Conservation (phyloP, 2,888 invertebrate species). For the Orchesella flavescens region DNA sequence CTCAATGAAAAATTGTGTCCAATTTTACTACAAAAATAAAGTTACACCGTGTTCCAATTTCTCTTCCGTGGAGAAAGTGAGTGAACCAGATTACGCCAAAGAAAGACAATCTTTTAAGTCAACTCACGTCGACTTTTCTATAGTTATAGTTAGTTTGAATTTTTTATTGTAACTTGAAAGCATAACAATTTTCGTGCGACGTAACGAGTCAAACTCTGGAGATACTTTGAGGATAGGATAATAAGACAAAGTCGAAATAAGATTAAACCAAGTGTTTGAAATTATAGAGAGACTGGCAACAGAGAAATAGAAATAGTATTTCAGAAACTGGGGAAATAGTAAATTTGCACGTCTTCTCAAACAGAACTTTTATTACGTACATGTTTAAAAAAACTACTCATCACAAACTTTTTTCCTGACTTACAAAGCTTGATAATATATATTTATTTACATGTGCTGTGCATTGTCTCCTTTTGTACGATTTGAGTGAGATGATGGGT, state of each 20-base stretch:
- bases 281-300: background rate
- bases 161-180: background rate
- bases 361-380: too few species aligned
- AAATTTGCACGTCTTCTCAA: too few species aligned
- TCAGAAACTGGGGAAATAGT: too few species aligned
- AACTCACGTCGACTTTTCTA: slow-evolving; percentile 12
- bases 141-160: slow-evolving; percentile 2
- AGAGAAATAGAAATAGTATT: too few species aligned
- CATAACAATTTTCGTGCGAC: background rate
- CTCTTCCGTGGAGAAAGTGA: background rate
- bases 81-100: background rate
- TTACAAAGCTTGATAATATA: too few species aligned
- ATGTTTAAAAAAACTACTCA: too few species aligned
- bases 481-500: too few species aligned
- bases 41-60: background rate
- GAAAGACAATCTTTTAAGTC: background rate
- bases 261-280: slow-evolving; percentile 14
- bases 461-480: too few species aligned
- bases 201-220: background rate
- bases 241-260: background rate
- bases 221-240: background rate
- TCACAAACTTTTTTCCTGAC: too few species aligned
- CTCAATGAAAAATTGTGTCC: slow-evolving; percentile 10
- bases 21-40: background rate
- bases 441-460: too few species aligned